Evolutionary conservation across 2,888 invertebrate species (phyloP).

Genomic region (Glyphotaelius pellucidus): DNA sequence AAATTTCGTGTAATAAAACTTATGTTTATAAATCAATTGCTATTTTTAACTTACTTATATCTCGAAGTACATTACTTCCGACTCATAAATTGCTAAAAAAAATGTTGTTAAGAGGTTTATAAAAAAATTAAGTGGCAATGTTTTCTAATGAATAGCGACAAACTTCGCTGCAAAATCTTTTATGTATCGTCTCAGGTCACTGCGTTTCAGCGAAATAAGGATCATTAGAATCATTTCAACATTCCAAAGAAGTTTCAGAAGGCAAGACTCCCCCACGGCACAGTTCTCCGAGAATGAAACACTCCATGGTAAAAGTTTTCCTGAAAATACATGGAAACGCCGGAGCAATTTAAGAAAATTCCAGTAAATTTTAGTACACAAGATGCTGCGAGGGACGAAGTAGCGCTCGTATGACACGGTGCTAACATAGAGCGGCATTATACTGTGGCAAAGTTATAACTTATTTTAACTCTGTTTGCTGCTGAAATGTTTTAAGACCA

Average conservation of each 20-base stretch:
- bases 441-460: neutral
- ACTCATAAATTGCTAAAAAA: no score
- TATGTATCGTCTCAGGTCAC: neutral
- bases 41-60: no score
- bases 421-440: constrained; percentile 8
- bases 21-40: no score
- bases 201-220: neutral
- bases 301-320: neutral
- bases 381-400: neutral
- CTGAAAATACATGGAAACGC: neutral
- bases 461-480: neutral
- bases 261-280: constrained; percentile 15
- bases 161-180: neutral
- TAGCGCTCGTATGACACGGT: neutral
- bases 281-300: neutral
- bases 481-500: neutral
- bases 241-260: neutral
- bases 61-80: no score
- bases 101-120: no score
- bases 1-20: no score
- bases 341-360: constrained; percentile 29
- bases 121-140: neutral
- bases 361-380: neutral
- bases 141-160: neutral
- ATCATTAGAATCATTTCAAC: constrained; percentile 42